Evolutionary conservation across 2,113 vertebrate species (phyloP), one percentile per base, ranked within the genome.

Genomic region (Hiodon tergisus): DNA sequence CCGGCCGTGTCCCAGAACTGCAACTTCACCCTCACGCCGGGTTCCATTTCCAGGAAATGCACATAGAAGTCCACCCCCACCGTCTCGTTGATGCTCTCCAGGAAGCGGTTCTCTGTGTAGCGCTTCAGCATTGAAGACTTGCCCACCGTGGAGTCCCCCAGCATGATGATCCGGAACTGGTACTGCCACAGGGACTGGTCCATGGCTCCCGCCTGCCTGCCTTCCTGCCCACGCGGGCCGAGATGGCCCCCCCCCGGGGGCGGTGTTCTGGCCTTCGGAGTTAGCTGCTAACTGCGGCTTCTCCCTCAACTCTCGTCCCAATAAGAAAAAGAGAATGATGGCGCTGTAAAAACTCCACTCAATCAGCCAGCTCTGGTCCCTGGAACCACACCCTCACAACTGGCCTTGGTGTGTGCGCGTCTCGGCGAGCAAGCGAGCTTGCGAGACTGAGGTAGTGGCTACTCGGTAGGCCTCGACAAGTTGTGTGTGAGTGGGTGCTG

Each of bases 1-100:
- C 94, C 94, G 0, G 94, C 94, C 0, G 94, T 95, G 82, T 95
- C 94, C 94, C 95, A 97, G 84, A 96, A 94, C 84, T 97, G 94
- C 78, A 96, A 84, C 85, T 95, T 95, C 77, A 95, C 82, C 10
- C 77, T 77, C 17, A 93, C 83, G 0, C 90, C 90, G 0, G 88
- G 90, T 75, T 93, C 90, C 78, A 93, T 88, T 81, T 95, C 93
- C 86, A 95, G 86, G 7, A 93, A 94, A 81, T 93, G 90, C 6
- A 93, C 91, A 0, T 92, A 94, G 81, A 95, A 96, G 69, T 94
- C 94, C 71, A 96, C 93, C 0, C 92, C 94, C 14, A 96, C 91
- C 0, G 93, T 96, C 84, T 93, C 88, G 60, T 92, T 91, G 71
- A 90, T 75, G 13, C 87, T 72, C 0, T 95, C 91, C 70, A 92